Evolutionary conservation across 2,113 vertebrate genomes (phyloP).

Genomic region (Stomatorhinus ivindoensis): DNA sequence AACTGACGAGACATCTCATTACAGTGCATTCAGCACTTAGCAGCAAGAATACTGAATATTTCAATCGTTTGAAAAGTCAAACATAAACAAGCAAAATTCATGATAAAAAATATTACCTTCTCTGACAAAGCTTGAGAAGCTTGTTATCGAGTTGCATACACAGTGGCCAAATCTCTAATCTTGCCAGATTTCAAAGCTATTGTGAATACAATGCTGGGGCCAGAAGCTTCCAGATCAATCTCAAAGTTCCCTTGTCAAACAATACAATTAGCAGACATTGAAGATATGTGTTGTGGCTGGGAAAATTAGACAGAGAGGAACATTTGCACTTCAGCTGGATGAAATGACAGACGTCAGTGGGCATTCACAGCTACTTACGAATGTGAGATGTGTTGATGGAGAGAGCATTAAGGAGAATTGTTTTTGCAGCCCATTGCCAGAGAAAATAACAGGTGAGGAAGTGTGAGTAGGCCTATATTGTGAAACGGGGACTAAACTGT

Average conservation of each 20-base stretch:
- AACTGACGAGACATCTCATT: not conserved
- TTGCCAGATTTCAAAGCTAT: slow-evolving; percentile 16
- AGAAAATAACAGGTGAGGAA: slow-evolving; percentile 19
- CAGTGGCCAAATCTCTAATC: slow-evolving; percentile 13
- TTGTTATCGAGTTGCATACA: slow-evolving; percentile 21
- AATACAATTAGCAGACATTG: slow-evolving; percentile 15
- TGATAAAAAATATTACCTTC: not conserved
- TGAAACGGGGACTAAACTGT: slow-evolving; percentile 20
- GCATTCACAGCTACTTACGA: slow-evolving; percentile 12
- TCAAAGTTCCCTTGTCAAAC: slow-evolving; percentile 16
- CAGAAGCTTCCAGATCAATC: slow-evolving; percentile 8
- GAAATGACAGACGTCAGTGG: slow-evolving; percentile 18
- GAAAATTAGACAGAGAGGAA: slow-evolving; percentile 3
- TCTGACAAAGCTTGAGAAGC: not conserved
- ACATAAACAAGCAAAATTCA: not conserved
- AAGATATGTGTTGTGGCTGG: slow-evolving; percentile 24
- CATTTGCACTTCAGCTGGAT: slow-evolving; percentile 28
- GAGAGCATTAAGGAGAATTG: slow-evolving; percentile 8
- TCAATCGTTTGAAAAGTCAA: not conserved
- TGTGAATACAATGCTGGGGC: slow-evolving; percentile 3
- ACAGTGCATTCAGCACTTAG: not conserved
- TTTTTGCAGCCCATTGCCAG: slow-evolving; percentile 14
- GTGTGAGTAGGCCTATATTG: slow-evolving; percentile 26
- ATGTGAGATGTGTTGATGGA: slow-evolving; percentile 18
- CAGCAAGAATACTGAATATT: not conserved